These are phyloP conservation scores for Crioceris asparagi DNA, from an alignment of 2,888 invertebrate species.

Conservation along the genomic window DNA sequence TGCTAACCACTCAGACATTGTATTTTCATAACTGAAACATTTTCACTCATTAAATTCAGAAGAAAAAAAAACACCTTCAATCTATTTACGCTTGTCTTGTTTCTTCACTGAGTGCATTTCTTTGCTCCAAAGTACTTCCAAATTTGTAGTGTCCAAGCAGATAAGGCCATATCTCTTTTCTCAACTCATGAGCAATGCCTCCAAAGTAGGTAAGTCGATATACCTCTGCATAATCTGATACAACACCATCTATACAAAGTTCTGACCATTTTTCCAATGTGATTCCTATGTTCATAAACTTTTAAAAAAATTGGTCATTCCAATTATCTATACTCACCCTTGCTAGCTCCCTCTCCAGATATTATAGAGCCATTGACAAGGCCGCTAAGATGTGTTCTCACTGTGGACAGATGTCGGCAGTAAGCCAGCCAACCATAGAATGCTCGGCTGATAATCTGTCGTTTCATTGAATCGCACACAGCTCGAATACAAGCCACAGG, in stretches of 20 bases:
- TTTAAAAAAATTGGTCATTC: background rate
- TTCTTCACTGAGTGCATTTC: slow-evolving; percentile 52
- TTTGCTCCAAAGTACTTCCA: slow-evolving; percentile 56
- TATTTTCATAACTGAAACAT: slow-evolving; percentile 61
- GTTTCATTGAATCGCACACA: slow-evolving; percentile 89
- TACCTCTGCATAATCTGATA: slow-evolving; percentile 59
- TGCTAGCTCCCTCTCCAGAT: slow-evolving; percentile 52
- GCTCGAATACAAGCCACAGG: slow-evolving; percentile 39
- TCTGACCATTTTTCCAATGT: slow-evolving; percentile 65
- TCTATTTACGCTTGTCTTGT: slow-evolving; percentile 47
- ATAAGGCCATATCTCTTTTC: slow-evolving; percentile 81
- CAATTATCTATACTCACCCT: slow-evolving; percentile 22
- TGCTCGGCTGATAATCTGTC: slow-evolving; percentile 84
- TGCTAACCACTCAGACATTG: slow-evolving; percentile 92
- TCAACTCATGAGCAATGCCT: slow-evolving; percentile 68
- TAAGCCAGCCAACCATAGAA: slow-evolving; percentile 96
- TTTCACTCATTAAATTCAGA: background rate
- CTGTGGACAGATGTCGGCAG: slow-evolving; percentile 84
- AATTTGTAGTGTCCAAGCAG: slow-evolving; percentile 77
- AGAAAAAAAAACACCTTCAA: too few species aligned
- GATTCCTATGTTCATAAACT: slow-evolving; percentile 40
- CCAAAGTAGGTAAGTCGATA: slow-evolving; percentile 79
- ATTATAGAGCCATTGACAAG: slow-evolving; percentile 69
- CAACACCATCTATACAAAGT: slow-evolving; percentile 51
- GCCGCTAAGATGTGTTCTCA: slow-evolving; percentile 83